Evolutionary conservation across 2,888 invertebrate genomes (phyloP).

Genomic region (Tinea pellionella): DNA sequence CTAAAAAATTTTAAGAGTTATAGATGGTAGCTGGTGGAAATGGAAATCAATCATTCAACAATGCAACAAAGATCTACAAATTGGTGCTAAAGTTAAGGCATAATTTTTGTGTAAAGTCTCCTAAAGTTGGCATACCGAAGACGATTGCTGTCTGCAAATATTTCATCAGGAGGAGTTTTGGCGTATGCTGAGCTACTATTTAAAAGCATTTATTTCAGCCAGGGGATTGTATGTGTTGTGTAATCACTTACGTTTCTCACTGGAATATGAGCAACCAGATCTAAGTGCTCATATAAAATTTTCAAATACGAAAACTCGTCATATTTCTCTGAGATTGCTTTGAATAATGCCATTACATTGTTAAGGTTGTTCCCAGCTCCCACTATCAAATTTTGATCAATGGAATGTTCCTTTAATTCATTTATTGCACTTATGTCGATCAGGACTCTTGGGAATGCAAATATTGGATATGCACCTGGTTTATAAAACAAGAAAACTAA

Average conservation of each 20-base stretch:
- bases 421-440: conserved; percentile 73
- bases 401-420: conserved; percentile 58
- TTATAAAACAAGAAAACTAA: neutral
- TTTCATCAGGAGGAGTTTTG: too few relatives aligned
- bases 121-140: too few relatives aligned
- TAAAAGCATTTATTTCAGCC: too few relatives aligned
- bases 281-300: conserved; percentile 72
- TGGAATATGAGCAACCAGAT: conserved; percentile 78
- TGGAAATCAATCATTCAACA: too few relatives aligned
- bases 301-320: conserved; percentile 70
- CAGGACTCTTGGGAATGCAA: conserved; percentile 56
- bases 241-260: conserved; percentile 75
- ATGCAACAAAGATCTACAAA: too few relatives aligned
- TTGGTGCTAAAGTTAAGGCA: too few relatives aligned
- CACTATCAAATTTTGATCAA: conserved; percentile 57
- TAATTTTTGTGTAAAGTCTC: too few relatives aligned
- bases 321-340: conserved; percentile 28
- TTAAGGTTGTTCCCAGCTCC: conserved; percentile 73
- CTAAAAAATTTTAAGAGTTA: too few relatives aligned
- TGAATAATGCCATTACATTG: conserved; percentile 62
- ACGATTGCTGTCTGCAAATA: too few relatives aligned
- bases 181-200: too few relatives aligned
- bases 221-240: too few relatives aligned
- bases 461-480: conserved; percentile 52
- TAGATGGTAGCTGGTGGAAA: too few relatives aligned